Evolutionary conservation across 2,797 vertebrate species (phyloP).

Genomic region (Spinibarbus caldwelli): DNA sequence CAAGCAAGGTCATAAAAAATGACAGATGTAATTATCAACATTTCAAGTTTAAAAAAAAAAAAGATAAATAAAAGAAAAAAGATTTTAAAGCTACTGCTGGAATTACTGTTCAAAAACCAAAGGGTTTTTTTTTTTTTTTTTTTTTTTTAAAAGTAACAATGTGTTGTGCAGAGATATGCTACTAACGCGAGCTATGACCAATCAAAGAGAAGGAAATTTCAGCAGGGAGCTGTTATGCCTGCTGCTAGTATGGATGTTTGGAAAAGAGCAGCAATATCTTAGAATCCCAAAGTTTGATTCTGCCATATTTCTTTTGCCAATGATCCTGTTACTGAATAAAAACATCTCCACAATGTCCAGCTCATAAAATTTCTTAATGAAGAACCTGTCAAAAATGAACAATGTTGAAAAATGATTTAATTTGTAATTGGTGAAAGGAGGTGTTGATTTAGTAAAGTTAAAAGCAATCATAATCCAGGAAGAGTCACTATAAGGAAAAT

Average conservation of each 20-base stretch:
- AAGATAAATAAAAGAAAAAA: neutral
- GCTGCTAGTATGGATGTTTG: neutral
- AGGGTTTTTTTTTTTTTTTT: neutral
- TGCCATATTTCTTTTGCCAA: neutral
- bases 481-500: constrained; percentile 3
- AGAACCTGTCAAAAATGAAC: neutral
- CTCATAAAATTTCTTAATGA: neutral
- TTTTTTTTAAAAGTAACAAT: constrained; percentile 21
- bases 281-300: neutral
- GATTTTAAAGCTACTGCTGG: constrained; percentile 1
- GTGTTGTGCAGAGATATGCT: constrained; percentile 34
- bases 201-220: constrained; percentile 11
- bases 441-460: neutral
- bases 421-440: too few relatives aligned
- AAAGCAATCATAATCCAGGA: constrained; percentile 5
- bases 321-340: neutral
- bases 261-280: neutral
- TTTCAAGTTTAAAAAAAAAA: neutral
- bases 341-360: neutral
- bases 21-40: neutral
- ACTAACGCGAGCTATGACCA: neutral
- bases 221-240: neutral
- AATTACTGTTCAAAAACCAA: neutral
- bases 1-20: neutral
- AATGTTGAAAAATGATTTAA: too few relatives aligned